Evolutionary conservation across 2,113 vertebrate species (phyloP).

Genomic region (Ellobius talpinus): DNA sequence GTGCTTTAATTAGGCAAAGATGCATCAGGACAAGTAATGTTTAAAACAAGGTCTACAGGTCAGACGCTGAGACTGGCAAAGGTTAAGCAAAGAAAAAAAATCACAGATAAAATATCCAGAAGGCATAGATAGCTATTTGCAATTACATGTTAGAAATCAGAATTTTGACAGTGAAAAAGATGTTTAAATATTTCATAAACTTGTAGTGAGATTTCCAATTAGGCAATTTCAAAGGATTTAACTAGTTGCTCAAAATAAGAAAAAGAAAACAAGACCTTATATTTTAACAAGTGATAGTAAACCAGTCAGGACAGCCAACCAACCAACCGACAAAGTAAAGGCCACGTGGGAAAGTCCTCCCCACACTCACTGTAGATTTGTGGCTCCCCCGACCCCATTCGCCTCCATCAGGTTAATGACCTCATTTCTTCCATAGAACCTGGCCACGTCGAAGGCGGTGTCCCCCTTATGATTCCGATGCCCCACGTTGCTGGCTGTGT

Average conservation of each 20-base stretch:
- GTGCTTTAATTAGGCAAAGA: conserved; percentile 79
- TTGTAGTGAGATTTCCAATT: conserved; percentile 77
- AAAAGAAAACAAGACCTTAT: conserved; percentile 14
- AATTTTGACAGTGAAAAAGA: conserved; percentile 60
- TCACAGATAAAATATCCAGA: conserved; percentile 68
- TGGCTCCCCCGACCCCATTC: conserved; percentile 69
- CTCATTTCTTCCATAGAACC: conserved; percentile 79
- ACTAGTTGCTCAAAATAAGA: conserved; percentile 76
- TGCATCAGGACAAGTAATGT: conserved; percentile 73
- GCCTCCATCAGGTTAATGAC: conserved; percentile 86
- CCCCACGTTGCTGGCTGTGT: conserved; percentile 84
- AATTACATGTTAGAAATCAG: conserved; percentile 71
- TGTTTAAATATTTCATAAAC: conserved; percentile 70
- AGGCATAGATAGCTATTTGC: conserved; percentile 70
- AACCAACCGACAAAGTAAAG: conserved; percentile 63
- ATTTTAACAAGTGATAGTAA: conserved; percentile 64
- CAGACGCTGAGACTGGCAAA: conserved; percentile 58
- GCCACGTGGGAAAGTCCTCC: conserved; percentile 49
- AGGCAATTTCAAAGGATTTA: conserved; percentile 71
- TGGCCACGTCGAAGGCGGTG: conserved; percentile 90
- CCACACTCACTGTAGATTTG: conserved; percentile 61
- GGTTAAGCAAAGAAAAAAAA: conserved; percentile 67
- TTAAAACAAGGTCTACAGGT: conserved; percentile 61
- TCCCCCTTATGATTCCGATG: conserved; percentile 87
- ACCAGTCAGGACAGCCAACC: conserved; percentile 44